Base-by-base conservation (phyloP, 2,888 invertebrate genomes). In the Aplocera efformata region DNA sequence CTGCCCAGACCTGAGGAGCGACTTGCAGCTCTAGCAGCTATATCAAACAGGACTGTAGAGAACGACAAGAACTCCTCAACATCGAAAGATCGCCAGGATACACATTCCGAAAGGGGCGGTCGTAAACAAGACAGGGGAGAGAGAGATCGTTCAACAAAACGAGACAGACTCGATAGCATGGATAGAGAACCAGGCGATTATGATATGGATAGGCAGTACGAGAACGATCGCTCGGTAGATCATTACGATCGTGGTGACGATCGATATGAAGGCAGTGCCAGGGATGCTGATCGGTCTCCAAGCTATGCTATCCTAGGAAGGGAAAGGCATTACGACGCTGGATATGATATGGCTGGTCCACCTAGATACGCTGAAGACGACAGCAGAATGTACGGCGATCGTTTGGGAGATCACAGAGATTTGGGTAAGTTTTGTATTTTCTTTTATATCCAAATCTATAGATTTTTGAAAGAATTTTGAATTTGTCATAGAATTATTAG, bases 1-100 rank as follows among this genome's bases (percentile, higher is more conserved):
- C 67, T 92, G 17, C 92, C 92, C 0, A 79, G 92, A 33, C 90
- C 91, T 7, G 90, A 91, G 44, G 92, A 93, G 57, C 82, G 93
- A 4, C 79, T 93, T 34, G 83, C 91, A 39, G 91, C 91, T 9
- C 78, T 91, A 39, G 88, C 90, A 10, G 88, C 89, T 22, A 90
- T 89, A 43, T 82, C 88, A 9, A 89, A 88, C 52, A 77, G 82
- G 56, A 68, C 79, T 29, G 59, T 83, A 29, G 89, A 88, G 50
- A 65, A 77, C 26, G 89, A 89, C 54, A 86, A 89, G 59, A 81
- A 80, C 58, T 80, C 85, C 8, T 72, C 71, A 30, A 79, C 74
- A 50, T 85, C 86, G 22, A 89, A 89, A 63, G 89, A 89, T 48
- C 69, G 88, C 17, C 80, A 80, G 58, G 89, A 89, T 44, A 64